Percentiles rank a stretch among this genome's conserved stretches.
Conservation (phyloP, 2,113 vertebrate genomes). For the Brachyhypopomus gauderio region DNA sequence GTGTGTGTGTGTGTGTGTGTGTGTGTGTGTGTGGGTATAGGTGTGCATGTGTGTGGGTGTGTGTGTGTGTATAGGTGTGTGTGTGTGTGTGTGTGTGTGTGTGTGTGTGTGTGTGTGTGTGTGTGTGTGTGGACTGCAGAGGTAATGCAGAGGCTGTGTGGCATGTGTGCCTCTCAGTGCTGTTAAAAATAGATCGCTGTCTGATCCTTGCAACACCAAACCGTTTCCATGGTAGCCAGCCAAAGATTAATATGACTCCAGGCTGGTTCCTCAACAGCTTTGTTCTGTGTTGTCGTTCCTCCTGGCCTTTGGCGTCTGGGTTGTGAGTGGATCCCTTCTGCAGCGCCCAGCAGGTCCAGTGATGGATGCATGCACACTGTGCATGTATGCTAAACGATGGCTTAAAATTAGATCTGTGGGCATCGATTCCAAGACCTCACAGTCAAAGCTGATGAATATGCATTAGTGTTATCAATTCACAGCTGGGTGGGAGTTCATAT, state of each 20-base stretch:
- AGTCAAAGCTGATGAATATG: slow-evolving; percentile 23
- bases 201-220: slow-evolving; percentile 58
- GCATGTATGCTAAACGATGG: slow-evolving; percentile 7
- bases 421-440: not conserved
- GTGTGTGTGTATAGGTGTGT: no score
- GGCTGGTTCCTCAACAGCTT: slow-evolving; percentile 45
- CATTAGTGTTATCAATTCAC: not conserved
- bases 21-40: no score
- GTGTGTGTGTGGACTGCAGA: slow-evolving; percentile 4
- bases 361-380: not conserved
- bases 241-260: slow-evolving; percentile 54
- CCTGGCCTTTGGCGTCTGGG: slow-evolving; percentile 44
- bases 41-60: no score
- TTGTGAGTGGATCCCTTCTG: not conserved
- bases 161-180: slow-evolving; percentile 44
- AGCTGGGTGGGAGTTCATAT: not conserved
- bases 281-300: not conserved
- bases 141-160: slow-evolving; percentile 19
- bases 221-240: slow-evolving; percentile 66
- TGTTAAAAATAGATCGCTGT: slow-evolving; percentile 54
- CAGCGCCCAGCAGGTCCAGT: not conserved
- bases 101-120: no score
- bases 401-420: slow-evolving; percentile 25
- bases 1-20: no score
- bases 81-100: no score